Conservation (phyloP, 2,888 invertebrate species). For the Eupithecia exiguata region DNA sequence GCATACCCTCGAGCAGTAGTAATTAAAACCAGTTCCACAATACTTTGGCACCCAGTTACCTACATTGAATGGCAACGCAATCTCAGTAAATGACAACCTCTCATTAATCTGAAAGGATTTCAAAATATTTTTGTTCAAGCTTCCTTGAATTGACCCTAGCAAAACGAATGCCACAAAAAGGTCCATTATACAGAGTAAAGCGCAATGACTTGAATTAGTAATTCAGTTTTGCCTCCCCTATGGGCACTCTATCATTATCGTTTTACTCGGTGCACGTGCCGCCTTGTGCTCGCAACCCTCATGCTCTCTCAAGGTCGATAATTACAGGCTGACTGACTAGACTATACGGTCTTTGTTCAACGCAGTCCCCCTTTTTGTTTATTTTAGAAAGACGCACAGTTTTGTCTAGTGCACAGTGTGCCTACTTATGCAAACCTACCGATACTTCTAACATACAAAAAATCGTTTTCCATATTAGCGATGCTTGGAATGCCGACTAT, state of each 20-base stretch:
- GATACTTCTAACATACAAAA: constrained; percentile 35
- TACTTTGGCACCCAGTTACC: constrained; percentile 20
- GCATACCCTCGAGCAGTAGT: constrained; percentile 42
- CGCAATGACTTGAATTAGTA: constrained; percentile 82
- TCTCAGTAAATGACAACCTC: constrained; percentile 40
- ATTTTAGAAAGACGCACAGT: constrained; percentile 48
- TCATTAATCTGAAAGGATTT: constrained; percentile 47
- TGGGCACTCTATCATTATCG: constrained; percentile 81
- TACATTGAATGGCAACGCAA: constrained; percentile 34
- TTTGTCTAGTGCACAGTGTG: constrained; percentile 40
- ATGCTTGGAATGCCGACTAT: constrained; percentile 37
- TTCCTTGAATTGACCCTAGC: constrained; percentile 60
- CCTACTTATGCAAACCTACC: constrained; percentile 30
- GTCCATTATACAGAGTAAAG: constrained; percentile 67
- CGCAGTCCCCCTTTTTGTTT: constrained; percentile 55
- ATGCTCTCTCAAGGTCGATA: constrained; percentile 75
- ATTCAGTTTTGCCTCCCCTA: constrained; percentile 80
- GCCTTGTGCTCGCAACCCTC: constrained; percentile 68
- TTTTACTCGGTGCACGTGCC: constrained; percentile 79
- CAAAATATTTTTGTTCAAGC: constrained; percentile 69
- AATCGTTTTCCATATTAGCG: constrained; percentile 38
- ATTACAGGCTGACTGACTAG: constrained; percentile 58
- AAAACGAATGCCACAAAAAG: constrained; percentile 72
- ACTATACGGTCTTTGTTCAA: constrained; percentile 62
- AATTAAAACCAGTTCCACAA: constrained; percentile 47